Conservation (phyloP, 2,888 invertebrate species). For the Callosobruchus maculatus region DNA sequence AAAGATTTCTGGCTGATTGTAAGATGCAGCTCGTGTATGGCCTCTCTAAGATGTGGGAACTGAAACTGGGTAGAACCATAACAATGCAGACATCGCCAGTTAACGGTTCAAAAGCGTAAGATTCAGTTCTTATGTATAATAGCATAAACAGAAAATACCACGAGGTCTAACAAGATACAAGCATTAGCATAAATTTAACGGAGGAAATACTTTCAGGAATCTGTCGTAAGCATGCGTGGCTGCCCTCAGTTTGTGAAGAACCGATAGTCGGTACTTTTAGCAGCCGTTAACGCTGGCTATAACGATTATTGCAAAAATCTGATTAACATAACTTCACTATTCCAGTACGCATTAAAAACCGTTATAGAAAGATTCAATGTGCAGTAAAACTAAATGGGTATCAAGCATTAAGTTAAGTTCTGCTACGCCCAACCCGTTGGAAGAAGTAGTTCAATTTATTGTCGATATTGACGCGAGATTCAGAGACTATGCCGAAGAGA, state of each 20-base stretch:
- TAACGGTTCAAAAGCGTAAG: background rate
- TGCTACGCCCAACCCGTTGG: no score
- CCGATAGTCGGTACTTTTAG: background rate
- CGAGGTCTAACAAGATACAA: background rate
- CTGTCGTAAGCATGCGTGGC: background rate
- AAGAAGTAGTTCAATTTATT: no score
- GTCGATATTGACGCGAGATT: no score
- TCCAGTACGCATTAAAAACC: background rate
- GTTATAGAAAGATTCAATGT: background rate
- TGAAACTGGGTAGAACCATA: background rate
- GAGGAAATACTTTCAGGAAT: background rate
- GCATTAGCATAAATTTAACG: background rate
- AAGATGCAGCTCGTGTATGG: no score
- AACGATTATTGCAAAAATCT: background rate
- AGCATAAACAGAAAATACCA: background rate
- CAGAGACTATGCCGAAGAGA: no score
- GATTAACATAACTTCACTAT: background rate
- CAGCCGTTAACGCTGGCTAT: background rate
- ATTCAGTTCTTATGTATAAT: background rate
- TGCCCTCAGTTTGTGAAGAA: background rate
- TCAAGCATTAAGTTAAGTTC: no score
- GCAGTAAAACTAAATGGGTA: background rate
- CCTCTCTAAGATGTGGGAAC: no score
- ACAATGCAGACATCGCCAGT: background rate
- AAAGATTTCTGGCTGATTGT: no score